These are phyloP conservation scores for Caenorhabditis sp. DNA, from an alignment of 2,888 invertebrate species.

Conservation along the genomic window DNA sequence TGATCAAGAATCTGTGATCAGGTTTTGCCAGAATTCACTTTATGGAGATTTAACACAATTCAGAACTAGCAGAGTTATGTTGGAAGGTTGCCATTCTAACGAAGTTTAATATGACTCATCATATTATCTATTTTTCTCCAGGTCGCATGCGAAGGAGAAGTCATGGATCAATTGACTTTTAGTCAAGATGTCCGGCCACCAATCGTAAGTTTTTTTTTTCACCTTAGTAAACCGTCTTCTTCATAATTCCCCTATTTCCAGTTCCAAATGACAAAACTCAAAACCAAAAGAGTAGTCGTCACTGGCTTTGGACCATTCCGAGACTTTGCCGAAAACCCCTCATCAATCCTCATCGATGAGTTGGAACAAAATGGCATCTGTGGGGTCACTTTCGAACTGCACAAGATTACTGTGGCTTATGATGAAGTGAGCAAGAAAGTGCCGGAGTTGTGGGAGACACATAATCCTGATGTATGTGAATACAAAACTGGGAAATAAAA, in stretches of 20 bases:
- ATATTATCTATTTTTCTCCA: slow-evolving; percentile 6
- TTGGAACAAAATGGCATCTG: slow-evolving; percentile 25
- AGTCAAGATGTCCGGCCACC: slow-evolving; percentile 13
- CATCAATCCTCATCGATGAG: slow-evolving; percentile 40
- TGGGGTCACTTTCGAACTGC: slow-evolving; percentile 30
- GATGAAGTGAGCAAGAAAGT: slow-evolving; percentile 35
- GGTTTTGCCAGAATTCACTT: too few species aligned
- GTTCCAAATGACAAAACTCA: slow-evolving; percentile 5
- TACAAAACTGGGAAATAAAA: too few species aligned
- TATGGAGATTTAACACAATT: too few species aligned
- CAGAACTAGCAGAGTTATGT: too few species aligned
- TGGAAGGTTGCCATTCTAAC: too few species aligned
- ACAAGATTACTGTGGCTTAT: slow-evolving; percentile 45
- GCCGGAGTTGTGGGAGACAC: slow-evolving; percentile 40
- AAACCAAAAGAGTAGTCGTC: slow-evolving; percentile 11
- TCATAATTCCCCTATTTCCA: slow-evolving; percentile 6
- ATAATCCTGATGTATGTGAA: slow-evolving; percentile 34
- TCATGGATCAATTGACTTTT: slow-evolving; percentile 14
- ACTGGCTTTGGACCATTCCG: slow-evolving; percentile 56
- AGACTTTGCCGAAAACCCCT: slow-evolving; percentile 45
- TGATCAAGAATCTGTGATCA: too few species aligned
- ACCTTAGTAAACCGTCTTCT: too few species aligned
- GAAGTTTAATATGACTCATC: too few species aligned
- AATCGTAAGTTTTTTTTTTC: background rate
- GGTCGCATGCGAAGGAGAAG: slow-evolving; percentile 20